Conservation (phyloP, 2,888 invertebrate genomes). For the Lymantria monacha region DNA sequence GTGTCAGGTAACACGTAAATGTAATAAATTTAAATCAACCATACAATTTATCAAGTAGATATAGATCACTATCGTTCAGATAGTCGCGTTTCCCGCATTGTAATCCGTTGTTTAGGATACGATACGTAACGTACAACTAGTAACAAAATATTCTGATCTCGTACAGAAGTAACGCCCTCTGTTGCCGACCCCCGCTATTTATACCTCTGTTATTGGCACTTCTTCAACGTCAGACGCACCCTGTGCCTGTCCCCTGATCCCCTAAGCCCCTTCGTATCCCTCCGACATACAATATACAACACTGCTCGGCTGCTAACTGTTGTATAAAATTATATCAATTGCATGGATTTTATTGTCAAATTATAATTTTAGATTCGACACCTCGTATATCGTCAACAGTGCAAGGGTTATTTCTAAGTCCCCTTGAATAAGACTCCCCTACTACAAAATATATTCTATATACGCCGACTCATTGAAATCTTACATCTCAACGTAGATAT, state of each 20-base stretch:
- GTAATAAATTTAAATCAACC: slow-evolving; percentile 56
- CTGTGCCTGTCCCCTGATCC: slow-evolving; percentile 70
- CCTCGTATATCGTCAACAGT: slow-evolving; percentile 46
- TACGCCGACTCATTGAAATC: slow-evolving; percentile 45
- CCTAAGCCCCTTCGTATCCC: slow-evolving; percentile 59
- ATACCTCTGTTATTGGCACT: slow-evolving; percentile 83
- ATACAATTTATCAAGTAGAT: slow-evolving; percentile 68
- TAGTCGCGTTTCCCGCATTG: slow-evolving; percentile 70
- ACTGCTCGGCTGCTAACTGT: slow-evolving; percentile 72
- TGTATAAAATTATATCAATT: slow-evolving; percentile 78
- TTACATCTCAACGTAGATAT: slow-evolving; percentile 41
- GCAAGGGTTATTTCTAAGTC: slow-evolving; percentile 41
- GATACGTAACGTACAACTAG: slow-evolving; percentile 43
- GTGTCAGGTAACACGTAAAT: slow-evolving; percentile 46
- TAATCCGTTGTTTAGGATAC: slow-evolving; percentile 77
- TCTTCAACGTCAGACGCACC: slow-evolving; percentile 83
- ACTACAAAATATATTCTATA: slow-evolving; percentile 28
- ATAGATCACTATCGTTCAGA: slow-evolving; percentile 59
- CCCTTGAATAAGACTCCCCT: slow-evolving; percentile 9
- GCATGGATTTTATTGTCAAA: slow-evolving; percentile 70
- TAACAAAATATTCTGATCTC: slow-evolving; percentile 81
- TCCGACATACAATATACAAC: slow-evolving; percentile 73
- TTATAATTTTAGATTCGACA: slow-evolving; percentile 70
- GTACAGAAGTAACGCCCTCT: slow-evolving; percentile 78
- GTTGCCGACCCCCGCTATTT: slow-evolving; percentile 76